Base-by-base conservation (phyloP, 2,888 invertebrate species). In the Eupithecia pulchellata region DNA sequence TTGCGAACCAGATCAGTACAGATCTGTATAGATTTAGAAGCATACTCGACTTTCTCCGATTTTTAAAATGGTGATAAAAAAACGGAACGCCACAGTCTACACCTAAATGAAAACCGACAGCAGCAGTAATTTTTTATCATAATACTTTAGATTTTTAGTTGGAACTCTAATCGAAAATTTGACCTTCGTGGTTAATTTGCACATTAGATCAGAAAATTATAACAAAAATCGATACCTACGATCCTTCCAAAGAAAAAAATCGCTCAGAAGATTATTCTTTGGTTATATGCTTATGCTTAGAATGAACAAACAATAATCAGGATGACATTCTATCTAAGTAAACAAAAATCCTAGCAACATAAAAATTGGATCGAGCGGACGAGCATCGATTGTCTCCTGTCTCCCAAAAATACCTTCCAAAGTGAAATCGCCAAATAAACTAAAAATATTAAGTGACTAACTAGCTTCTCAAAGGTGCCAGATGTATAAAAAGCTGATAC, bases 401-500 rank as follows among this genome's bases (percentile, higher is more conserved):
- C 20, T n/a, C 20, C n/a, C n/a, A 47, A 9, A 47, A 42, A 47
- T 47, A 20, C 20, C 42, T 20, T 25, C 52, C 52, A 32, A 60
- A 30, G 58, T 9, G 58, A 60, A 32, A 60, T 32, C 20, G 32
- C 4, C 58, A 30, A 52, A 57, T 57, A 57, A 25, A 61, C 61
- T 34, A 61, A 36, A 61, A 61, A 61, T 34, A 25, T 61, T 1
- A 34, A 36, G 13, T 58, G 58, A 57, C 34, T 36, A 58, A 36
- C 30, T 36, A 57, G 66, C n/a, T 68, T 52, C 36, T n/a, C 29
- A 14, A 57, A 42, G 42, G 36, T 62, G 62, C 39, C 55, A 58
- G 39, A 47, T 47, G 64, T 42, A 61, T 61, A 61, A 71, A 67
- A 67, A 68, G 61, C 20, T 61, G 32, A 69, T 68, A 69, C 42